Evolutionary conservation across 2,888 invertebrate genomes (phyloP).

Genomic region (Caenorhabditis sp.): DNA sequence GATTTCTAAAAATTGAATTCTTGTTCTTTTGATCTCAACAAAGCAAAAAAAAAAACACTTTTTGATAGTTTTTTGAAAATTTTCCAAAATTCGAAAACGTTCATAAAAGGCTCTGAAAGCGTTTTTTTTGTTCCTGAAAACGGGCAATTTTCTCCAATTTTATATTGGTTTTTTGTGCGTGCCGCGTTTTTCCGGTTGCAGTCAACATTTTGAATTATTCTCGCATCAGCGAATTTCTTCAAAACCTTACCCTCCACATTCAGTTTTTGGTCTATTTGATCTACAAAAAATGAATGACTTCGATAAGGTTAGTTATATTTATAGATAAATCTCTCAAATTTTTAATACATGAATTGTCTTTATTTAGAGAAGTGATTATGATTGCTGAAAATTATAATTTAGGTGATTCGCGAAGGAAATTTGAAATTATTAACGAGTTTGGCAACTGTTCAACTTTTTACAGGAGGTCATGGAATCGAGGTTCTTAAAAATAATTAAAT

Average conservation of each 20-base stretch:
- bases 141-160: background rate
- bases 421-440: slow-evolving; percentile 32
- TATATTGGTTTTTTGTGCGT: background rate
- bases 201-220: background rate
- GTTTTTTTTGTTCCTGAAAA: background rate
- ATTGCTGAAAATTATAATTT: background rate
- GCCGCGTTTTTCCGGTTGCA: background rate
- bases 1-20: too few relatives aligned
- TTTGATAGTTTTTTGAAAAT: too few relatives aligned
- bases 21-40: too few relatives aligned
- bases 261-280: background rate
- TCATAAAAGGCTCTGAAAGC: background rate
- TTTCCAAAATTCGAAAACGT: too few relatives aligned
- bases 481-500: background rate
- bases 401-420: slow-evolving; percentile 41
- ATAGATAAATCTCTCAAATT: background rate
- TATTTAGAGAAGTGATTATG: background rate
- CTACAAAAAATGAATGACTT: slow-evolving; percentile 31
- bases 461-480: slow-evolving; percentile 14
- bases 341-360: background rate
- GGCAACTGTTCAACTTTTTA: slow-evolving; percentile 37
- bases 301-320: slow-evolving; percentile 22
- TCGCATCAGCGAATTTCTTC: background rate
- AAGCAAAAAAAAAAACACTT: too few relatives aligned
- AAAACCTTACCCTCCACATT: background rate